Evolutionary conservation across 2,888 invertebrate species (phyloP).

Genomic region (Eupithecia vulgata): DNA sequence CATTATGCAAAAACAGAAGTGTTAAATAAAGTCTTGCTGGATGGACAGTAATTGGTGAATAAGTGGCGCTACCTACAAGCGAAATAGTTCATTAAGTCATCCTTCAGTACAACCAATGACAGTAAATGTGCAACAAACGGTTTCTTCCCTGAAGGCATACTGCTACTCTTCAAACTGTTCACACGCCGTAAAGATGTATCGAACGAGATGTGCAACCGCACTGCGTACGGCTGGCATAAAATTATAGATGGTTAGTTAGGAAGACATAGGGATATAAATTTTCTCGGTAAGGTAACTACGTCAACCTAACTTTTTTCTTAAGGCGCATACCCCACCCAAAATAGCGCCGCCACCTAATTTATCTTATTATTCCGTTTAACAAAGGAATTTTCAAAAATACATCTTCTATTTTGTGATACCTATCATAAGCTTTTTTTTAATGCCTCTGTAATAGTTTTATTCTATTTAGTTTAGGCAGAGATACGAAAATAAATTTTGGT

Average conservation of each 20-base stretch:
- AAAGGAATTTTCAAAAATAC: too few species aligned
- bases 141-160: conserved; percentile 53
- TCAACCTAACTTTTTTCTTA: background rate
- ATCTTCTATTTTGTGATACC: too few species aligned
- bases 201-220: conserved; percentile 45
- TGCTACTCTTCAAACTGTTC: conserved; percentile 59
- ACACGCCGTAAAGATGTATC: conserved; percentile 50
- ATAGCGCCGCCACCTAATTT: too few species aligned
- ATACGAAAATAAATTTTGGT: too few species aligned
- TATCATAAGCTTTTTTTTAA: too few species aligned
- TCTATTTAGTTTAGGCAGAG: too few species aligned
- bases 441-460: too few species aligned
- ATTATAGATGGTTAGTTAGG: background rate
- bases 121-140: conserved; percentile 58
- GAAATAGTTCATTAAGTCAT: conserved; percentile 20
- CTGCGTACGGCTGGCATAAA: conserved; percentile 33
- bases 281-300: background rate
- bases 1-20: conserved; percentile 8
- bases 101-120: conserved; percentile 29
- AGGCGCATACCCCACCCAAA: too few species aligned
- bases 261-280: background rate
- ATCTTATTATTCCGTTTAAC: too few species aligned
- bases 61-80: conserved; percentile 28
- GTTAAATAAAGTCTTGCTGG: conserved; percentile 6
- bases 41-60: conserved; percentile 20